These are phyloP conservation scores for Scylla paramamosain DNA, from an alignment of 1,140 invertebrate genomes.

Conservation along the genomic window DNA sequence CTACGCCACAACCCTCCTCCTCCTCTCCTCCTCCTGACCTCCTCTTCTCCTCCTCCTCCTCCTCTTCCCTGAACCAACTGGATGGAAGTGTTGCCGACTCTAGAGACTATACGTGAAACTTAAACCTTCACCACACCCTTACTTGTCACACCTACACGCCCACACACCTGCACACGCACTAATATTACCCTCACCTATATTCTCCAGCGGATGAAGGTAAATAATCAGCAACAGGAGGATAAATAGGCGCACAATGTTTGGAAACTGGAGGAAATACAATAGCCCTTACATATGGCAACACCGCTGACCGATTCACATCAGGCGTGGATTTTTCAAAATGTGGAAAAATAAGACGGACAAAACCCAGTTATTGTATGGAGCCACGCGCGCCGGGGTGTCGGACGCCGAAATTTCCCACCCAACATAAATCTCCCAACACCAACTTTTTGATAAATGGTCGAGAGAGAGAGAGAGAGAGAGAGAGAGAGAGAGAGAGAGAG, in stretches of 20 bases:
- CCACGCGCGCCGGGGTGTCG: constrained; percentile 54
- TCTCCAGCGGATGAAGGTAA: not conserved
- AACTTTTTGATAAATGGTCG: constrained; percentile 42
- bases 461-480: constrained; percentile 31
- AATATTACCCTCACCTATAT: not conserved
- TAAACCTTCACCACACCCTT: no score
- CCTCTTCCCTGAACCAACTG: constrained; percentile 32
- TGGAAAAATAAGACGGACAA: constrained; percentile 56
- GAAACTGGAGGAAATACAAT: not conserved
- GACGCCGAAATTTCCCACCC: constrained; percentile 44
- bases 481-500: constrained; percentile 20
- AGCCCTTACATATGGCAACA: constrained; percentile 29
- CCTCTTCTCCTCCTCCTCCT: not conserved
- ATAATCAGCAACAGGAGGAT: not conserved
- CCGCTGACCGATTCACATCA: constrained; percentile 31
- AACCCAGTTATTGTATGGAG: constrained; percentile 56
- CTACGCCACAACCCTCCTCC: not conserved
- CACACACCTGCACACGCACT: not conserved
- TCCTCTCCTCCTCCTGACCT: not conserved
- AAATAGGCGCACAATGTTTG: not conserved
- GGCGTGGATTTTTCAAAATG: constrained; percentile 58
- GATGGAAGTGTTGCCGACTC: constrained; percentile 33
- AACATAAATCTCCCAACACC: constrained; percentile 36
- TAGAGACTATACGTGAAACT: not conserved
- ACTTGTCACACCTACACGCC: no score